Evolutionary conservation across 2,113 vertebrate genomes (phyloP), one percentile per base, ranked within the genome.

Genomic region (Loxodonta africana): DNA sequence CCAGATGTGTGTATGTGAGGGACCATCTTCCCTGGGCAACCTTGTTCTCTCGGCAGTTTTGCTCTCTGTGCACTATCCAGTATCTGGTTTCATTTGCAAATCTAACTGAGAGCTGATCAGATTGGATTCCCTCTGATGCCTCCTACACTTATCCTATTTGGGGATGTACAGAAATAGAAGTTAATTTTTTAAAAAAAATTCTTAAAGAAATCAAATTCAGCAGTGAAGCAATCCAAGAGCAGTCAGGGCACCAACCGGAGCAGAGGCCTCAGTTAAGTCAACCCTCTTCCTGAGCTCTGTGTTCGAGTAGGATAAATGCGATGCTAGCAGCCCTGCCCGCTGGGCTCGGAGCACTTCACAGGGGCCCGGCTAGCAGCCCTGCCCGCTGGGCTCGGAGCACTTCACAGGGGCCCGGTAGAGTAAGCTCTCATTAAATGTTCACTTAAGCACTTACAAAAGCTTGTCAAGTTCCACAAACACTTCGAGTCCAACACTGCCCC

Each of bases 361-460:
- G 11, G 48, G 53, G 53, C 28, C 30, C 12, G 30, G 53, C 1
- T 14, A 57, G 53, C 53, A 15, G 53, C 11, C 53, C 53, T 12
- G 53, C 53, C 53, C 53, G 15, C 15, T 57, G 53, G 53, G 53
- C 53, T 17, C 53, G 12, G 12, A 57, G 53, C 53, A 57, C 53
- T 57, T 57, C 11, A 57, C 15, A 57, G 11, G 48, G 53, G 53
- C 28, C 30, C 12, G 30, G 53, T 0, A 37, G 18, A 65, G 81
- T 2, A 30, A 5, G 28, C 1, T 2, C 12, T 41, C 1, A 15
- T 8, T n/a, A 33, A 44, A 37, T 20, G 23, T 28, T 48, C 15
- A 57, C 11, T 57, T 57, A 17, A 53, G 53, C 53, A 57, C 53
- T 57, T 57, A 80, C 48, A 33, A 46, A 74, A n/a, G 46, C 20